Evolutionary conservation across 30 jellyfish, hydroid and myxozoan species (phyloP).

Genomic region (Clytia hemisphaerica): DNA sequence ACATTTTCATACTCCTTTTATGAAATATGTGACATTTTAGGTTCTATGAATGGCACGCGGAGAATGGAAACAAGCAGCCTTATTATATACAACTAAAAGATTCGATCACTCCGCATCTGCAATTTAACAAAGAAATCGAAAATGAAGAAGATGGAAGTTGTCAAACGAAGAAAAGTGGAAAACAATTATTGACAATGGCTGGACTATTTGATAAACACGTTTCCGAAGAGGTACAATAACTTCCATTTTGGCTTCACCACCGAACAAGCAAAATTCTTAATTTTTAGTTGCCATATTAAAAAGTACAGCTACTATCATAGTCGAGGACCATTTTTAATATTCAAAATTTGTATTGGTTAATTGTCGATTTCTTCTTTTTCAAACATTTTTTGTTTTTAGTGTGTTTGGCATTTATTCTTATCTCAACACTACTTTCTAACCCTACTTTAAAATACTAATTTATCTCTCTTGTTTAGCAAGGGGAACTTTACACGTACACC

Average conservation of each 20-base stretch:
- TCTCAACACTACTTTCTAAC: no score
- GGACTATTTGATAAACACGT: slow-evolving; percentile 61
- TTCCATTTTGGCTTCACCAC: no score
- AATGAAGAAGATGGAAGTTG: not conserved
- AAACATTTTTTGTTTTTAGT: no score
- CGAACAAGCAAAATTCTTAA: no score
- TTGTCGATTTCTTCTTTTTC: no score
- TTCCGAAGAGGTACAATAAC: slow-evolving; percentile 12
- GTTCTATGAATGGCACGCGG: slow-evolving; percentile 72
- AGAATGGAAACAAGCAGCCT: slow-evolving; percentile 71
- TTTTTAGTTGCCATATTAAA: no score
- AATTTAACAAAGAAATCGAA: not conserved
- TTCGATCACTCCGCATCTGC: not conserved
- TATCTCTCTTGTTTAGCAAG: slow-evolving; percentile 18
- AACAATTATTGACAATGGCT: slow-evolving; percentile 67
- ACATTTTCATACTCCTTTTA: no score
- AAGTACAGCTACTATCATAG: no score
- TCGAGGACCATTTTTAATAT: no score
- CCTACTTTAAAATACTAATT: no score
- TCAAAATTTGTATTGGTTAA: no score
- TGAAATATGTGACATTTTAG: not conserved
- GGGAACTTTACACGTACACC: slow-evolving; percentile 58
- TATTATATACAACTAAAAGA: slow-evolving; percentile 45
- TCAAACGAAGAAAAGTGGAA: not conserved
- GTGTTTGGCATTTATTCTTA: no score